Evolutionary conservation across 2,888 invertebrate genomes (phyloP), one percentile per base, ranked within the genome.

Genomic region (Mesorhabditis sp.): DNA sequence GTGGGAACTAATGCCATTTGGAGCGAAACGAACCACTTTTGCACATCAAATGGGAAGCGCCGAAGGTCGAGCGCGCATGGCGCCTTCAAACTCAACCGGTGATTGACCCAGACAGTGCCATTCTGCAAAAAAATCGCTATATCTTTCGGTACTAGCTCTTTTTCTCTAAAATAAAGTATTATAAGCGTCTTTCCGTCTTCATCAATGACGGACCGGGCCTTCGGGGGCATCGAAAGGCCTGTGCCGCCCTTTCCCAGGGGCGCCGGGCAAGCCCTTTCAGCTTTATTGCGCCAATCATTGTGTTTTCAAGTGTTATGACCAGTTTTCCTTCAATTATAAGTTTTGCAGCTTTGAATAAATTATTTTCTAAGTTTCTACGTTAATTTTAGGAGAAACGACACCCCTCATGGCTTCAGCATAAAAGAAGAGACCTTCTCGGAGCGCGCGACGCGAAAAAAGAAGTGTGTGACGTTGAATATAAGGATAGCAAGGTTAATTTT

Each of bases 81-180:
- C 1, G 85, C 83, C 69, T 84, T 85, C 64, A 85, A 85, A 6
- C 78, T 76, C 66, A 85, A 72, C 5, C 85, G 82, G 71, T 85
- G 84, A 68, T 85, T 85, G 63, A 83, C 75, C 85, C 85, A 85
- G 4, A 85, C 80, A 28, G 84, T 84, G 43, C 85, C 84, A 66
- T 84, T 83, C 81, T 83, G 72, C 65, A 81, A 81, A 6, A 15
- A 6, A 7, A 43, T 58, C n/a, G 28, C 28, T 28, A 28, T 28
- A 28, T 1, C 28, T 28, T 28, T 15, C 7, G 10, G 7, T 63
- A 63, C 63, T 28, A 7, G n/a, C 63, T n/a, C 63, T n/a, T 28
- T 7, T 28, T 63, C 63, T 63, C 63, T 63, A 10, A n/a, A 7
- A 63, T n/a, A 7, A n/a, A 42, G 6, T 4, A 5, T 4, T 62